Conservation (phyloP, 2,797 vertebrate genomes). For the Enteromius treurensis region DNA sequence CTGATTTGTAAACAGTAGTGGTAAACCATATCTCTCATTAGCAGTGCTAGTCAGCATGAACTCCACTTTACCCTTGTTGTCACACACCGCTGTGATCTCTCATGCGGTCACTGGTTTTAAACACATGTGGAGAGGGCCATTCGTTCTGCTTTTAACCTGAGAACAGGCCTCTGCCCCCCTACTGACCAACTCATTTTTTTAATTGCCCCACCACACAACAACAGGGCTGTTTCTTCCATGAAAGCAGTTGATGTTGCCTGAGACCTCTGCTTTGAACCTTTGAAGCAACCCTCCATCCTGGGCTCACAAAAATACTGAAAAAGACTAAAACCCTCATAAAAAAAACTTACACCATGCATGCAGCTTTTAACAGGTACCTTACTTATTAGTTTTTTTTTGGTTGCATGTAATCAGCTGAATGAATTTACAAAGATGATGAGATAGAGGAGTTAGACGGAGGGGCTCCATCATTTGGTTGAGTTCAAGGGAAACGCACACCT, state of each 20-base stretch:
- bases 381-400: neutral
- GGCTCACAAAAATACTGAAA: neutral
- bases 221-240: neutral
- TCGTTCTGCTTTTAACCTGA: slow-evolving; percentile 36
- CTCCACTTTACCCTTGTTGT: slow-evolving; percentile 41
- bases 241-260: slow-evolving; percentile 14
- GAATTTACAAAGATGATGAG: slow-evolving; percentile 14
- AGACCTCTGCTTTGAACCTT: slow-evolving; percentile 23
- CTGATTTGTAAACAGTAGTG: slow-evolving; percentile 18
- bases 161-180: slow-evolving; percentile 19
- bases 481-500: slow-evolving; percentile 34
- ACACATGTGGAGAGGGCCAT: slow-evolving; percentile 39
- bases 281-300: neutral
- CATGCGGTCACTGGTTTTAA: slow-evolving; percentile 37
- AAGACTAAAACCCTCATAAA: neutral
- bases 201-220: slow-evolving; percentile 37
- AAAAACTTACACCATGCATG: neutral
- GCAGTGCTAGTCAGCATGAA: slow-evolving; percentile 34
- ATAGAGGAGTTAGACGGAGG: neutral
- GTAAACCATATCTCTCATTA: slow-evolving; percentile 36
- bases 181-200: slow-evolving; percentile 9
- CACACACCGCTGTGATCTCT: slow-evolving; percentile 37
- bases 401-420: neutral
- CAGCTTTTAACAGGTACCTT: neutral
- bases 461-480: neutral